Percentiles rank a stretch among this genome's conserved stretches.
These are phyloP conservation scores for Ptilorrhoa leucosticta DNA, from an alignment of 2,113 vertebrate genomes.

Conservation along the genomic window DNA sequence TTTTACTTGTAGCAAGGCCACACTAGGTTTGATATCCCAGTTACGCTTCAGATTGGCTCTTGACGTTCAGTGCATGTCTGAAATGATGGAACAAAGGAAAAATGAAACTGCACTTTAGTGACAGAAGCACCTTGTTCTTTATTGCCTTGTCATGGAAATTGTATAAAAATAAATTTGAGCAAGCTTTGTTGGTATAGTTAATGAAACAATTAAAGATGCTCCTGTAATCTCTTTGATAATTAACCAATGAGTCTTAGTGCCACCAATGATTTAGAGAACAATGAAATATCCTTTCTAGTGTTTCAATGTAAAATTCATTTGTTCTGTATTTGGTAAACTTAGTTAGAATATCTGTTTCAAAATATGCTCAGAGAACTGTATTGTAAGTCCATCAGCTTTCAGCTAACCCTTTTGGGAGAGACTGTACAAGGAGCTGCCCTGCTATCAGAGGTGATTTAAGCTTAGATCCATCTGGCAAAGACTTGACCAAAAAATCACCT, in stretches of 20 bases:
- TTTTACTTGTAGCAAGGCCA: not conserved
- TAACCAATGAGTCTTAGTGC: conserved; percentile 41
- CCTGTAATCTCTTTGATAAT: conserved; percentile 54
- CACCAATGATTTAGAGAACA: conserved; percentile 19
- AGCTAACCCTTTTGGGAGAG: not conserved
- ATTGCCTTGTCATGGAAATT: conserved; percentile 47
- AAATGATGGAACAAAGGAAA: conserved; percentile 24
- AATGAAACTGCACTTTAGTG: conserved; percentile 1
- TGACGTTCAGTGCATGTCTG: conserved; percentile 24
- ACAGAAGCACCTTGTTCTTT: not conserved
- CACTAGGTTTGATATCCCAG: not conserved
- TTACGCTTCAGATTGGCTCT: not conserved
- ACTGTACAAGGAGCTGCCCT: not conserved
- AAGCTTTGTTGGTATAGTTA: conserved; percentile 36
- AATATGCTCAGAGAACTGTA: not conserved
- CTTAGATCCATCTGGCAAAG: not conserved
- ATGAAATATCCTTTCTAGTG: not conserved
- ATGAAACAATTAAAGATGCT: conserved; percentile 45
- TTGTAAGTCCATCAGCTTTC: not conserved
- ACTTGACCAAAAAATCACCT: not conserved
- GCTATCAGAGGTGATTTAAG: not conserved
- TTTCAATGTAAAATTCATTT: not conserved
- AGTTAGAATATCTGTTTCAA: conserved; percentile 1
- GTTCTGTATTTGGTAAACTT: not conserved
- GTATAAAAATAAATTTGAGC: conserved; percentile 51